Percentiles rank a stretch among this genome's conserved stretches.
phyloP scores from a whole-genome alignment of 2,888 invertebrate species.

The Chironomus riparius region DNA sequence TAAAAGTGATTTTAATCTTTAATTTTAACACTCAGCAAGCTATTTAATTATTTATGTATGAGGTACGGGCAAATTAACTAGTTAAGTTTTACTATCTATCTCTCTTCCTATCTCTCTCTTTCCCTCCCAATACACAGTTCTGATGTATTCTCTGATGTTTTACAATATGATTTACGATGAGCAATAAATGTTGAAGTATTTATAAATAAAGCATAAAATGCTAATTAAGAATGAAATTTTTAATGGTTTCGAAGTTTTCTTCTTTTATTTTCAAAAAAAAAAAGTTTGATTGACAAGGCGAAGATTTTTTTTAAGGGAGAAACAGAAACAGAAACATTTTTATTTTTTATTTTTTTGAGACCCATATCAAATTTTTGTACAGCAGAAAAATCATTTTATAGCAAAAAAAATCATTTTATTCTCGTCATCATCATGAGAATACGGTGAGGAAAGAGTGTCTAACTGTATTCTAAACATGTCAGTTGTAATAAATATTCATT shows the following conservation, averaged over 20 bases:
- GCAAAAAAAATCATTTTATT: background rate
- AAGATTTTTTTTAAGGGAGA: background rate
- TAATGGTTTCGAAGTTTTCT: background rate
- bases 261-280: background rate
- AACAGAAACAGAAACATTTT: background rate
- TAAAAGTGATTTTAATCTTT: background rate
- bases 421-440: conserved; percentile 4
- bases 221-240: conserved; percentile 16
- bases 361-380: conserved; percentile 17
- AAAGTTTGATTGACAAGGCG: conserved; percentile 15
- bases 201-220: conserved; percentile 23
- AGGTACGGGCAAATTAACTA: background rate
- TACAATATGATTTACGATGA: conserved; percentile 22
- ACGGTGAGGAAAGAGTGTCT: background rate
- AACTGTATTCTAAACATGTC: background rate
- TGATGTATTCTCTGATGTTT: conserved; percentile 2
- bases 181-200: conserved; percentile 20
- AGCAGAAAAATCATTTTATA: background rate
- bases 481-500: conserved; percentile 26
- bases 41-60: background rate
- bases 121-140: no score
- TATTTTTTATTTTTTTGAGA: background rate
- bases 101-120: background rate
- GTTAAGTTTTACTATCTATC: background rate
- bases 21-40: background rate